These are phyloP conservation scores for Tricholauxania praeusta DNA, from an alignment of 2,888 invertebrate genomes.

Conservation along the genomic window DNA sequence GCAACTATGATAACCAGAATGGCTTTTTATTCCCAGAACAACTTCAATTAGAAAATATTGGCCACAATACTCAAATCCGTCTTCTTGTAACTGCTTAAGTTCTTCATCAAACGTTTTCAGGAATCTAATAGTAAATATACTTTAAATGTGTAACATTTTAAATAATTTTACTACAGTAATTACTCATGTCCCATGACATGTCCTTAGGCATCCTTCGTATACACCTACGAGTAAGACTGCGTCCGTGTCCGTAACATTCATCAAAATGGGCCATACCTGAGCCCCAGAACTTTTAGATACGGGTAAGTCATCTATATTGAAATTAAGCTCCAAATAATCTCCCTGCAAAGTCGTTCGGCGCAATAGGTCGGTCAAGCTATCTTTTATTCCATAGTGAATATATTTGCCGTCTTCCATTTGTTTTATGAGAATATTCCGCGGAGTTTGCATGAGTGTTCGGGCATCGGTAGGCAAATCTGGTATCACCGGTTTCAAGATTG, in stretches of 20 bases:
- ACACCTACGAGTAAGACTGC: constrained; percentile 26
- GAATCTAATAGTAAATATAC: not conserved
- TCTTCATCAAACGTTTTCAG: constrained; percentile 29
- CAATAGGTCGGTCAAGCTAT: not conserved
- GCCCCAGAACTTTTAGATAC: constrained; percentile 26
- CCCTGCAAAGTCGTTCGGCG: not conserved
- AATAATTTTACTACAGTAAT: too few relatives aligned
- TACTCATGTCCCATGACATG: constrained; percentile 4
- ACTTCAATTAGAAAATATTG: constrained; percentile 17
- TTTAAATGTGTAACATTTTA: too few relatives aligned
- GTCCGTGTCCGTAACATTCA: constrained; percentile 19
- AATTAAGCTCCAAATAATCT: not conserved
- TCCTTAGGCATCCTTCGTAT: constrained; percentile 22
- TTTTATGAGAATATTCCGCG: not conserved
- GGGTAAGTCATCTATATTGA: constrained; percentile 25
- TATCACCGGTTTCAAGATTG: not conserved
- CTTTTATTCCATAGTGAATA: constrained; percentile 17
- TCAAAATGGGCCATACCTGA: constrained; percentile 33
- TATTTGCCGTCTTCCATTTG: constrained; percentile 2
- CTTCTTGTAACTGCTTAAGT: constrained; percentile 5
- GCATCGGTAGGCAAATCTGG: not conserved
- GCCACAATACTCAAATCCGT: constrained; percentile 17
- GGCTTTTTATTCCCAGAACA: constrained; percentile 28
- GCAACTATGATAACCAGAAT: constrained; percentile 32
- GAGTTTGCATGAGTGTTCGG: constrained; percentile 17